Conservation (phyloP, 2,888 invertebrate species). For the Tenthredo livida region DNA sequence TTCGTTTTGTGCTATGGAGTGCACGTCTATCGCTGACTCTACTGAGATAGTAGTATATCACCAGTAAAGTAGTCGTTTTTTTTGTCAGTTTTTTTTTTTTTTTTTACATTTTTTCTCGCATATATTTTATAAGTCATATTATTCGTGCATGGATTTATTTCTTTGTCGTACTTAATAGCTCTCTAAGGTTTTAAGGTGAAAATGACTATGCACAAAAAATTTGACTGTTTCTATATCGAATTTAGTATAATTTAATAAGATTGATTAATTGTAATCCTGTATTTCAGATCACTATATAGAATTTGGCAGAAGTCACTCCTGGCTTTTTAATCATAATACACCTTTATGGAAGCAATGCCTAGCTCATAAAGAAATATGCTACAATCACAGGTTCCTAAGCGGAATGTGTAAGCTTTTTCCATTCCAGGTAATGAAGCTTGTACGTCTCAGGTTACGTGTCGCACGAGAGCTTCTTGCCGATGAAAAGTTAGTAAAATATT, state of each 20-base stretch:
- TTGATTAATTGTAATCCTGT: constrained; percentile 43
- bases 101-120: too few species aligned
- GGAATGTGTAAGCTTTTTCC: constrained; percentile 91
- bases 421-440: constrained; percentile 93
- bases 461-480: constrained; percentile 87
- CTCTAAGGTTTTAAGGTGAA: too few species aligned
- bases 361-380: constrained; percentile 84
- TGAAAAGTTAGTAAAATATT: constrained; percentile 81
- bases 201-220: too few species aligned
- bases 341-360: constrained; percentile 91
- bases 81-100: too few species aligned
- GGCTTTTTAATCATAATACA: constrained; percentile 92
- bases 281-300: constrained; percentile 85
- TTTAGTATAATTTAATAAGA: too few species aligned
- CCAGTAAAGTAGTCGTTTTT: not conserved
- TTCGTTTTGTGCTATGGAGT: not conserved
- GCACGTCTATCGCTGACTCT: not conserved
- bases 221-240: too few species aligned
- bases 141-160: too few species aligned
- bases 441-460: constrained; percentile 87
- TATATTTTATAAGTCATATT: too few species aligned
- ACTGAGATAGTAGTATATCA: not conserved
- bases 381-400: constrained; percentile 86
- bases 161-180: too few species aligned
- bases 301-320: constrained; percentile 87